These are phyloP conservation scores for Ptychadena robeensis DNA, from an alignment of 2,797 vertebrate species.

Conservation along the genomic window DNA sequence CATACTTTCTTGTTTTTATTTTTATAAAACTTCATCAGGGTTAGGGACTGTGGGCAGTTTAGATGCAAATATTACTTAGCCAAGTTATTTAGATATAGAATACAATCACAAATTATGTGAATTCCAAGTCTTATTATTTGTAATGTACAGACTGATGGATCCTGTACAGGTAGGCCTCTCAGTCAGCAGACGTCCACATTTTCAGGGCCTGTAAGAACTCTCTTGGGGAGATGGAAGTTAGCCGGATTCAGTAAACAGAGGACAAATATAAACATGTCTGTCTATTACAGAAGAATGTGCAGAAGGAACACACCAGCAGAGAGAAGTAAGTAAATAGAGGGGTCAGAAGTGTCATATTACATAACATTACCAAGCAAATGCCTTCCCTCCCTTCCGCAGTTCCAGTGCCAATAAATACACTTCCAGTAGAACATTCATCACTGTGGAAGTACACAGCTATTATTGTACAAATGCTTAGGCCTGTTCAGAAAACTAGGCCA, in stretches of 20 bases:
- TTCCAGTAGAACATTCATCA: neutral
- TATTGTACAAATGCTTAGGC: neutral
- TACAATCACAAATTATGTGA: no score
- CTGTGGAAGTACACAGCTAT: neutral
- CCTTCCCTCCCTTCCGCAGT: neutral
- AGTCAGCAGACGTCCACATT: neutral
- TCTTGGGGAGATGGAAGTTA: neutral
- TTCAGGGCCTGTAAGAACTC: neutral
- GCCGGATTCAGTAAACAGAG: neutral
- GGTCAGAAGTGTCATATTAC: constrained; percentile 57
- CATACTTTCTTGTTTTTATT: no score
- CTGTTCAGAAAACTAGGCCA: no score
- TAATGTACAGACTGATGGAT: no score
- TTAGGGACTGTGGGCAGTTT: no score
- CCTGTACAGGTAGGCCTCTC: no score
- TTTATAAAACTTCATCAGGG: no score
- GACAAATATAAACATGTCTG: constrained; percentile 1
- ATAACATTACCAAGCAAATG: constrained; percentile 9
- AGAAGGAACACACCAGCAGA: neutral
- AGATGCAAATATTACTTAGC: no score
- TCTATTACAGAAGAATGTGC: neutral
- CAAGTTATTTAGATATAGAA: no score
- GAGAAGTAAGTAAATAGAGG: neutral
- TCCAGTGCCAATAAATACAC: neutral
- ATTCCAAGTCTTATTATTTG: no score